Evolutionary conservation across 2,113 vertebrate genomes (phyloP), one percentile per base, ranked within the genome.

Genomic region (Suricata suricatta): DNA sequence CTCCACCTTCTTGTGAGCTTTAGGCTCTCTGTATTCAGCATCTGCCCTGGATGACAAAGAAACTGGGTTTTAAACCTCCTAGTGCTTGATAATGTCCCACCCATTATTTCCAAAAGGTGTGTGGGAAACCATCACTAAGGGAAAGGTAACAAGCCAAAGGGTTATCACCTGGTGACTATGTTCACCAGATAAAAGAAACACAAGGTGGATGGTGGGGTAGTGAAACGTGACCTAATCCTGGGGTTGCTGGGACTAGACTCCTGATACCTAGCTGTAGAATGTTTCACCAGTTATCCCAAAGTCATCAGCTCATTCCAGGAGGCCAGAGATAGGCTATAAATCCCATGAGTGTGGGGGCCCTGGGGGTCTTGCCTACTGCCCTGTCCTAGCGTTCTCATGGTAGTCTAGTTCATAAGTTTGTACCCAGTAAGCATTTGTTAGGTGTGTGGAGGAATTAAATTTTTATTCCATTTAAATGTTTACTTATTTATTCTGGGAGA

Each of bases 381-480:
- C 15, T 44, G 7, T 57, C 5, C n/a, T 86, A 31, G 15, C 5
- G 44, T 7, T 10, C n/a, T 27, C 29, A 33, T 13, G 11, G 4
- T n/a, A 54, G 31, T 85, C 60, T 31, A 57, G 41, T 13, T 89
- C 2, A 7, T 92, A 74, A 91, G 54, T 87, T 80, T 83, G 44
- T 50, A 17, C 38, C 84, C 54, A n/a, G 79, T 74, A 94, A 91
- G 25, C 68, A 85, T 88, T 84, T 97, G 76, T 38, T 81, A 72
- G 76, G 23, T 54, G 16, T 84, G 17, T 66, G 44, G 81, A 93
- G 38, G 64, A 47, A 52, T 69, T 52, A 72, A 92, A 76, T n/a
- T 82, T 35, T 41, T 44, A 60, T 60, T 60, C 57, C 21, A 60
- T 60, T 23, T 60, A 60, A 60, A 60, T 60, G 57, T 60, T 60